Conservation (phyloP, 2,888 invertebrate species). For the Epinotia demarniana region DNA sequence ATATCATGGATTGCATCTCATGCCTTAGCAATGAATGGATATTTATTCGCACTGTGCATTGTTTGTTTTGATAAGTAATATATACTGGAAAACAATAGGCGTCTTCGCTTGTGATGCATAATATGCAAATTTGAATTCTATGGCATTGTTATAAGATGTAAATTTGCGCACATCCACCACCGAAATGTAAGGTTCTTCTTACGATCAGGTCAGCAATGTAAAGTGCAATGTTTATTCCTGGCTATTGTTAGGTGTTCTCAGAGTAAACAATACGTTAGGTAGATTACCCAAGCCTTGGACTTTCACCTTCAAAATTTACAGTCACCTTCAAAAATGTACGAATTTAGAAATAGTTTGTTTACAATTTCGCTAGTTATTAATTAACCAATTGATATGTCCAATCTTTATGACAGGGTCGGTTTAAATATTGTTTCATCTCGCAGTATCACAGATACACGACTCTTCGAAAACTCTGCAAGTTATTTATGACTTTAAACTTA, state of each 20-base stretch:
- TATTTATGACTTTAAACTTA: no score
- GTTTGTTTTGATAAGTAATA: constrained; percentile 4
- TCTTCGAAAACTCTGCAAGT: no score
- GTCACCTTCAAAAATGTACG: constrained; percentile 32
- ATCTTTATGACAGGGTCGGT: no score
- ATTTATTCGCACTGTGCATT: neutral
- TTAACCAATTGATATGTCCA: no score
- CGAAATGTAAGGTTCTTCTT: neutral
- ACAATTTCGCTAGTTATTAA: no score
- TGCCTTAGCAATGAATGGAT: neutral
- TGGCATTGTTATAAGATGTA: neutral
- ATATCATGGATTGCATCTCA: neutral
- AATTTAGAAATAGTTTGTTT: neutral
- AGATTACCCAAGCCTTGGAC: constrained; percentile 24
- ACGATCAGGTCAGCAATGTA: constrained; percentile 18
- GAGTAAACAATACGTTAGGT: constrained; percentile 28
- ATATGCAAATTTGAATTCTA: neutral
- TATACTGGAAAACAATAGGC: constrained; percentile 6
- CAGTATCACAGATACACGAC: no score
- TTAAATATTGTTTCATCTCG: no score
- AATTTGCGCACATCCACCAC: neutral
- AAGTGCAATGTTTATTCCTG: constrained; percentile 29
- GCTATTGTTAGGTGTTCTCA: constrained; percentile 37
- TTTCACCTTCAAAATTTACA: constrained; percentile 31
- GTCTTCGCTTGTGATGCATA: neutral